Percentiles rank a stretch among this genome's conserved stretches.
Evolutionary conservation across 1,140 invertebrate species (phyloP).

Genomic region (Mya arenaria): DNA sequence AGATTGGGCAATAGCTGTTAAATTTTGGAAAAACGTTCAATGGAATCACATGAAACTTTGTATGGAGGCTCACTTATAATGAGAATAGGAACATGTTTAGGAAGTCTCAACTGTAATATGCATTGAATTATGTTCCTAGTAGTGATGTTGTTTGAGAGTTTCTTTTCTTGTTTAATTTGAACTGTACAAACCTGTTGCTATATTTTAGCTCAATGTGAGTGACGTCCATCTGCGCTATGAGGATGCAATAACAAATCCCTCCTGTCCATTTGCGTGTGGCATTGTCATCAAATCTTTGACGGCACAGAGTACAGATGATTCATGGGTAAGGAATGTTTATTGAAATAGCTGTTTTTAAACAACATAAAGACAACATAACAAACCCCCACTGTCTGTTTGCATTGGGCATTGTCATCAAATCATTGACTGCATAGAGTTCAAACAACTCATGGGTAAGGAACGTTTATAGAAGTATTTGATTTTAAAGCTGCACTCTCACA

Average conservation of each 20-base stretch:
- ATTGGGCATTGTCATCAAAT: slow-evolving; percentile 83
- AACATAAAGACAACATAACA: slow-evolving; percentile 83
- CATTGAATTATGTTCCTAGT: too few relatives aligned
- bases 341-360: slow-evolving; percentile 84
- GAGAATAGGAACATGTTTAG: too few relatives aligned
- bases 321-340: slow-evolving; percentile 84
- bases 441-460: slow-evolving; percentile 83
- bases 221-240: slow-evolving; percentile 85
- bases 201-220: slow-evolving; percentile 83
- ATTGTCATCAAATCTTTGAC: slow-evolving; percentile 83
- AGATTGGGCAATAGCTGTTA: too few relatives aligned
- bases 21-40: too few relatives aligned
- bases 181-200: too few relatives aligned
- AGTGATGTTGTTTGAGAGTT: too few relatives aligned
- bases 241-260: slow-evolving; percentile 80
- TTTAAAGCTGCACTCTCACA: too few relatives aligned
- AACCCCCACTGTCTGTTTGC: slow-evolving; percentile 82
- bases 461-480: slow-evolving; percentile 84
- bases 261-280: slow-evolving; percentile 83
- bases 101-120: too few relatives aligned
- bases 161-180: too few relatives aligned
- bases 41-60: too few relatives aligned
- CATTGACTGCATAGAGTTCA: slow-evolving; percentile 83
- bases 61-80: too few relatives aligned
- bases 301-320: slow-evolving; percentile 83